Conservation (phyloP, 35 echinoderm and acorn worm genomes). For the Holothuria glaberrima region DNA sequence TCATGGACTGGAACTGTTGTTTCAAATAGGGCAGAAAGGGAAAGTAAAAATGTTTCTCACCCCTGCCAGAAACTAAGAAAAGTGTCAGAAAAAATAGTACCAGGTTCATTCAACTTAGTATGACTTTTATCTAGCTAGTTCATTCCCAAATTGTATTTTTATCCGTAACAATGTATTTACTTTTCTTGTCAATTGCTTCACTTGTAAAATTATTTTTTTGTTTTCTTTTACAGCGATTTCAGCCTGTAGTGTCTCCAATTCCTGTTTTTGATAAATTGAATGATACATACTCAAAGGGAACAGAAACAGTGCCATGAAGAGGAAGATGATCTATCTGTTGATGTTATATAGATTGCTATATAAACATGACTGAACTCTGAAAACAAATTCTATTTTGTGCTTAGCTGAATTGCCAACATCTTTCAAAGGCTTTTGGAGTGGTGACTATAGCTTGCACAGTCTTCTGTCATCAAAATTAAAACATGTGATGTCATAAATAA, state of each 20-base stretch:
- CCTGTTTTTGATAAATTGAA: slow-evolving; percentile 97
- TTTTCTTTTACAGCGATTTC: slow-evolving; percentile 83
- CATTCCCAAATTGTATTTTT: too few relatives aligned
- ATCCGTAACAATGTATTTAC: too few relatives aligned
- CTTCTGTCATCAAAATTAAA: too few relatives aligned
- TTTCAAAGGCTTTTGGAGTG: neutral
- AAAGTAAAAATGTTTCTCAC: too few relatives aligned
- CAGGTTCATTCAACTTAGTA: too few relatives aligned
- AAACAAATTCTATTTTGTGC: neutral
- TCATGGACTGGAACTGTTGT: too few relatives aligned
- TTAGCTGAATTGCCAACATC: neutral
- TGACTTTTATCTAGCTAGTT: too few relatives aligned
- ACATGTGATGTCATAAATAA: too few relatives aligned
- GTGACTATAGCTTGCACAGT: neutral
- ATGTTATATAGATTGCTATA: neutral
- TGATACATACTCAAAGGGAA: slow-evolving; percentile 98
- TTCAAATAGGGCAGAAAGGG: too few relatives aligned
- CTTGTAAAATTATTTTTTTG: neutral
- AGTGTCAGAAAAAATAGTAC: too few relatives aligned
- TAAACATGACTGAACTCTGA: neutral
- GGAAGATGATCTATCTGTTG: neutral
- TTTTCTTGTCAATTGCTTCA: too few relatives aligned
- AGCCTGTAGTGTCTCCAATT: slow-evolving; percentile 94
- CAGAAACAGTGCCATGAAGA: slow-evolving; percentile 90
- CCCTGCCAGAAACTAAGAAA: too few relatives aligned